Conservation (phyloP, 2,113 vertebrate species). For the Pandion haliaetus region DNA sequence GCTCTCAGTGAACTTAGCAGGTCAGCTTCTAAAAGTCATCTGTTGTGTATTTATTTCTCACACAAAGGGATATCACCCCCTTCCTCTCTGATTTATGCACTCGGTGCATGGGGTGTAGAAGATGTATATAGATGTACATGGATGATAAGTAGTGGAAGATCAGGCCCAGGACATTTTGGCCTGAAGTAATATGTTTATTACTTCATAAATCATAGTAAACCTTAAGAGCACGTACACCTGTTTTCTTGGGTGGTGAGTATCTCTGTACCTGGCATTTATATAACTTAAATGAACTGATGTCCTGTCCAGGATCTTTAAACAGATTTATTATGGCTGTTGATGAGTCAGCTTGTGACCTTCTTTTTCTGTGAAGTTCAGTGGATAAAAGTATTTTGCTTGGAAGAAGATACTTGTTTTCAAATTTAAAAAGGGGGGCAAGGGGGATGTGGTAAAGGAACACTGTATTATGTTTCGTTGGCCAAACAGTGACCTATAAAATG, state of each 20-base stretch:
- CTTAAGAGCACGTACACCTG: constrained; percentile 25
- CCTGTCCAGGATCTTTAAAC: neutral
- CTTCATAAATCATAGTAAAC: constrained; percentile 37
- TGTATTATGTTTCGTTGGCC: constrained; percentile 52
- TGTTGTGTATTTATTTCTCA: neutral
- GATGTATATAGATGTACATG: neutral
- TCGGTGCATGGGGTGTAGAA: neutral
- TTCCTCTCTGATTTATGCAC: neutral
- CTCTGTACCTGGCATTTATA: constrained; percentile 2
- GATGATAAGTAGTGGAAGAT: neutral
- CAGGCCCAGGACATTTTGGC: neutral
- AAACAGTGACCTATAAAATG: constrained; percentile 62
- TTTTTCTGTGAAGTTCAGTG: constrained; percentile 39
- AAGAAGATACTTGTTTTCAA: constrained; percentile 66
- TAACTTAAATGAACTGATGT: neutral
- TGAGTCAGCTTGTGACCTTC: constrained; percentile 27
- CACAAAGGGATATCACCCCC: neutral
- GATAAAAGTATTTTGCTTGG: constrained; percentile 65
- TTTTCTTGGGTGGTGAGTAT: neutral
- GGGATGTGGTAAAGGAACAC: constrained; percentile 12
- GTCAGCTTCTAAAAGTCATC: neutral
- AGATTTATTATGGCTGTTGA: neutral
- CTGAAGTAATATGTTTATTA: neutral
- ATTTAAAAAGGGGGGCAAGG: neutral
- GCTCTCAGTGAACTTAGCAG: neutral